phyloP scores from a whole-genome alignment of 2,113 vertebrate species.

The Aegotheles bennettii region DNA sequence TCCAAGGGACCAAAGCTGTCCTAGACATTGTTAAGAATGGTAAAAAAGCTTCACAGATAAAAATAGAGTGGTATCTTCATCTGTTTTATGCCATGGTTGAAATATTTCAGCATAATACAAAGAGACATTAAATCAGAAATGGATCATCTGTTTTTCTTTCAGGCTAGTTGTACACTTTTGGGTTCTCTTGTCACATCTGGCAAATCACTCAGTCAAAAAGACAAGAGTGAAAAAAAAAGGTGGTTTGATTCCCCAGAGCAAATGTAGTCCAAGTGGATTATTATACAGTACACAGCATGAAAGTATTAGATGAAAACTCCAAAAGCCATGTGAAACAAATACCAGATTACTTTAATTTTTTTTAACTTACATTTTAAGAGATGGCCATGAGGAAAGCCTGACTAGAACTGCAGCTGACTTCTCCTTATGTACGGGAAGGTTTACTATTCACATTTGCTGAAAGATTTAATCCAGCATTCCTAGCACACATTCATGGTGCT shows the following conservation, averaged over 20 bases:
- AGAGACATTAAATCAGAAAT: background rate
- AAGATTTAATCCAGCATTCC: background rate
- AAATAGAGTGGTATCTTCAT: background rate
- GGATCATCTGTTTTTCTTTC: background rate
- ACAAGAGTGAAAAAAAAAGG: conserved; percentile 3
- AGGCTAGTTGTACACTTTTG: background rate
- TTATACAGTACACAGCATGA: background rate
- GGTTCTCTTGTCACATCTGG: background rate
- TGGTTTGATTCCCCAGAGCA: conserved; percentile 1
- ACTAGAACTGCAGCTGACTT: background rate
- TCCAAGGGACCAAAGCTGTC: background rate
- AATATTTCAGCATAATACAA: background rate
- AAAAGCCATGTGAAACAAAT: conserved; percentile 23
- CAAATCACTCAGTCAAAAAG: conserved; percentile 27
- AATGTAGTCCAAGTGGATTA: conserved; percentile 17
- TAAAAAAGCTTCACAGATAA: background rate
- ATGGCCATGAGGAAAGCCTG: background rate
- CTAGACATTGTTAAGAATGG: background rate
- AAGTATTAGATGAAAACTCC: background rate
- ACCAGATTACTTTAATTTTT: background rate
- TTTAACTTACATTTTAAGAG: background rate
- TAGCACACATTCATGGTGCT: background rate
- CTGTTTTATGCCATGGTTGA: background rate
- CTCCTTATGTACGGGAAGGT: background rate
- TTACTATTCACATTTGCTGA: conserved; percentile 20